These are phyloP conservation scores for Parthenolecanium corni DNA, from an alignment of 2,888 invertebrate genomes.

Conservation along the genomic window DNA sequence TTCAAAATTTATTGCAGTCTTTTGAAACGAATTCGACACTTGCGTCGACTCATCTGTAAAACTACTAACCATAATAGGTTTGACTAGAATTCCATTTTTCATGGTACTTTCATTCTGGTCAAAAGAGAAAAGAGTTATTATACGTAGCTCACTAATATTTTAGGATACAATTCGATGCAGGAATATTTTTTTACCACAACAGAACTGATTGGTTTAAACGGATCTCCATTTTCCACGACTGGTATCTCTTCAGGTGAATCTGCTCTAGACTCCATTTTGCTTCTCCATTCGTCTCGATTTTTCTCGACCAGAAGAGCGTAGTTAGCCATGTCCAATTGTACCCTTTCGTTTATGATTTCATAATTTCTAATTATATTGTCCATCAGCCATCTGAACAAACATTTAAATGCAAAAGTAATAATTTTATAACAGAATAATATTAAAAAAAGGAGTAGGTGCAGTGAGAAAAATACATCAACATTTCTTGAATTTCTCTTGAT, in stretches of 20 bases:
- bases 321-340: constrained; percentile 45
- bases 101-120: too few species aligned
- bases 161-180: too few species aligned
- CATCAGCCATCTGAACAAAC: constrained; percentile 57
- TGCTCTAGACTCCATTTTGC: constrained; percentile 1
- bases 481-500: too few species aligned
- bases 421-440: too few species aligned
- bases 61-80: too few species aligned
- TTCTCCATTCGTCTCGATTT: constrained; percentile 30
- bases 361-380: constrained; percentile 56
- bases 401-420: too few species aligned
- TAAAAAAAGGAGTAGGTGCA: too few species aligned
- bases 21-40: neutral
- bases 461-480: too few species aligned
- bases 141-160: too few species aligned
- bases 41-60: too few species aligned
- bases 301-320: constrained; percentile 24
- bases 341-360: constrained; percentile 51
- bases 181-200: neutral
- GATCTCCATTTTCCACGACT: constrained; percentile 6
- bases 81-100: too few species aligned
- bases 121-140: too few species aligned
- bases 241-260: neutral
- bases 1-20: neutral
- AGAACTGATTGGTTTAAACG: constrained; percentile 4